These are phyloP conservation scores for Octodonta nipae DNA, from an alignment of 2,888 invertebrate species.

Conservation along the genomic window DNA sequence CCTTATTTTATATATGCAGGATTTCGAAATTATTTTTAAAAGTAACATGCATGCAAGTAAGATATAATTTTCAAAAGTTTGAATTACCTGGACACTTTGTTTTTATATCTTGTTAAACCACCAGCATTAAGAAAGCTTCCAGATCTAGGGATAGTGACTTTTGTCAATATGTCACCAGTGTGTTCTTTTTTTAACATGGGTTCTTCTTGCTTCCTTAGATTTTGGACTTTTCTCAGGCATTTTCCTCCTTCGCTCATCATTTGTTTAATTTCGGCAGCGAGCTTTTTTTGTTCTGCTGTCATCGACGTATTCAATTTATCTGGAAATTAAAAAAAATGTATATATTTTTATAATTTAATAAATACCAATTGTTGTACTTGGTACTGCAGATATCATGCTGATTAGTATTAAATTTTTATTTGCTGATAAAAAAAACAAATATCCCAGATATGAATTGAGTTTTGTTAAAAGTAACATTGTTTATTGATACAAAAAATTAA, in stretches of 20 bases:
- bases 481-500: no score
- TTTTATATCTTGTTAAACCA: constrained; percentile 62
- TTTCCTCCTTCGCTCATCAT: constrained; percentile 29
- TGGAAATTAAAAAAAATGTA: constrained; percentile 6
- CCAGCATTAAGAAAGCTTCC: constrained; percentile 76
- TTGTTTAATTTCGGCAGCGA: constrained; percentile 36
- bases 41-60: no score
- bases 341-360: constrained; percentile 20
- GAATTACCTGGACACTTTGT: constrained; percentile 52
- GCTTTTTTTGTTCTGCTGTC: constrained; percentile 39
- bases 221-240: constrained; percentile 37
- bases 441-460: no score
- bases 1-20: no score
- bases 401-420: no score
- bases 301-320: constrained; percentile 40
- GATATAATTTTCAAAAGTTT: no score
- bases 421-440: no score
- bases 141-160: constrained; percentile 73
- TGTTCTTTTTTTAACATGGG: constrained; percentile 37
- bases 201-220: constrained; percentile 29
- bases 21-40: no score
- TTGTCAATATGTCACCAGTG: constrained; percentile 69
- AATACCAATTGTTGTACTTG: no score
- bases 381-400: no score
- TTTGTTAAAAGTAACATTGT: no score